Conservation (phyloP, 2,888 invertebrate genomes). For the Thecophora atra region DNA sequence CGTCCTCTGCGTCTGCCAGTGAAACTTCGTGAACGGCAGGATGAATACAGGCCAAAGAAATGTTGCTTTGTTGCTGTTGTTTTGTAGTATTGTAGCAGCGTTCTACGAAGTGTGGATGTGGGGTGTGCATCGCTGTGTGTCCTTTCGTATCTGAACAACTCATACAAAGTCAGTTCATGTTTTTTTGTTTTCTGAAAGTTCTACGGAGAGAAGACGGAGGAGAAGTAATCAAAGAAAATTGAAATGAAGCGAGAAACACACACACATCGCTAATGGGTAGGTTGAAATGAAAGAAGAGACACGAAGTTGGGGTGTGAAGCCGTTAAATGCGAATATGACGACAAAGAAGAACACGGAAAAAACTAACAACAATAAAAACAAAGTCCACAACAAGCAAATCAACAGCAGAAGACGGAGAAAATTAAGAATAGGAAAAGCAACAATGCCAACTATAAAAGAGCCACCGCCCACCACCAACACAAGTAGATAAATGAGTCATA, state of each 20-base stretch:
- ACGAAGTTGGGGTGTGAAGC: neutral
- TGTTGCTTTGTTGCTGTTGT: constrained; percentile 9
- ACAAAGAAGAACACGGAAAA: neutral
- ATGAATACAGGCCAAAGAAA: neutral
- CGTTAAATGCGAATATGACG: neutral
- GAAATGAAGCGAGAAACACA: constrained; percentile 8
- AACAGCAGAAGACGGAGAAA: neutral
- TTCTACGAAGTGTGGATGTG: neutral
- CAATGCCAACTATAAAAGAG: constrained; percentile 39
- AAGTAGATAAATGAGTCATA: constrained; percentile 9
- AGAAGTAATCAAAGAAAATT: constrained; percentile 16
- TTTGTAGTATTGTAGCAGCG: neutral
- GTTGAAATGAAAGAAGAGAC: neutral
- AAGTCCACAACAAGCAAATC: constrained; percentile 38
- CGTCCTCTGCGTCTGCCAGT: neutral
- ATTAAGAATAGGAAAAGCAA: neutral
- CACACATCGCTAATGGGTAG: too few relatives aligned
- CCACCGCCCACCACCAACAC: neutral
- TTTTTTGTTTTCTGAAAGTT: constrained; percentile 24
- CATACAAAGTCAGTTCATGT: constrained; percentile 12
- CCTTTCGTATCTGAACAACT: neutral
- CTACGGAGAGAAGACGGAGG: constrained; percentile 2
- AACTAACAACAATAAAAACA: constrained; percentile 39
- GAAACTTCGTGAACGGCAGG: neutral
- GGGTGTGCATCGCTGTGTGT: neutral